Base-by-base conservation (phyloP, 2,888 invertebrate species). In the Trichopria drosophilae region DNA sequence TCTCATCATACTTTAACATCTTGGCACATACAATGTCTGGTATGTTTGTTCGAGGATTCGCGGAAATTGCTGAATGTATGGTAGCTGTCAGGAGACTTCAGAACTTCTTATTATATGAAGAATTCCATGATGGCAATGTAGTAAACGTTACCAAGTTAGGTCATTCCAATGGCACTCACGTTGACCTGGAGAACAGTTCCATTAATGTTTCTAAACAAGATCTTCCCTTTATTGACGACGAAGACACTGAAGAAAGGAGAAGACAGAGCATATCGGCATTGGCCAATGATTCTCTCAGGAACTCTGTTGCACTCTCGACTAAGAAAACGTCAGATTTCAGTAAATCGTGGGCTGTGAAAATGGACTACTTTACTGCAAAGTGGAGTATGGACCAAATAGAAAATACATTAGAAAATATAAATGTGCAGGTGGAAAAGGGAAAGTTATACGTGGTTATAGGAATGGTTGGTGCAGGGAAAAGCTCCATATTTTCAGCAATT, bases 391-490 rank as follows among this genome's bases (percentile, higher is more conserved):
- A 77, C 54, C 78, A 79, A 15, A 71, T 77, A 23, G 75, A 79
- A 49, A 72, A 72, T 26, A 82, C 82, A 0, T 74, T 85, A 5
- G 79, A 79, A 28, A 75, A 79, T 22, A 60, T 84, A 9, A 80
- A 80, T 9, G 57, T 84, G 36, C 73, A 79, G 4, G 68, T 85
- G 7, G 77, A 79, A 15, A 78, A 72, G 60, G 84, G 83, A 26
- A 81, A 82, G 61, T 70, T 85, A 4, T 80, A 87, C 51, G 86
- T 85, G 5, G 80, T 90, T 24, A 84, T 90, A 39, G 90, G 90
- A 6, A 81, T 85, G 40, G 89, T 90, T 1, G 90, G 89, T 6
- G 78, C 85, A 22, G 90, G 89, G 41, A 90, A 85, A 79, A 83
- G 83, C 42, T 84, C 85, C 6, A 71, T 87, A 37, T 73, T 87